phyloP scores from a whole-genome alignment of 2,888 invertebrate species.

The Lithophane ornitopus region DNA sequence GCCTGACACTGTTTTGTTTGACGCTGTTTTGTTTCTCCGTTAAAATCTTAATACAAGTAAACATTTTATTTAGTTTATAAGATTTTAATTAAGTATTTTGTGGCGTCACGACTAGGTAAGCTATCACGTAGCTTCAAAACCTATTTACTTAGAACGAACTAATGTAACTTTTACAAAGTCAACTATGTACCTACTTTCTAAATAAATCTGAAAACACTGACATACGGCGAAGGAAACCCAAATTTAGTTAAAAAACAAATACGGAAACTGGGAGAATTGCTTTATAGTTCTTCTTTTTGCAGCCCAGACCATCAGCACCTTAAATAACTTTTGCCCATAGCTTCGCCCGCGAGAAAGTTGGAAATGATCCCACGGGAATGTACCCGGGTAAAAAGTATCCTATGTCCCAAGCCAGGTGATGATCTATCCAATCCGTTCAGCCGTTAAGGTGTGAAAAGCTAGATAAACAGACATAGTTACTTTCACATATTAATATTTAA shows the following conservation, averaged over 20 bases:
- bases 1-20: neutral
- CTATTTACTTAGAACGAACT: neutral
- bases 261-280: neutral
- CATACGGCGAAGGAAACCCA: neutral
- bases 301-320: neutral
- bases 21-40: conserved; percentile 29
- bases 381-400: neutral
- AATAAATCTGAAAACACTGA: neutral
- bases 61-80: conserved; percentile 7
- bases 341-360: too few species aligned
- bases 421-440: neutral
- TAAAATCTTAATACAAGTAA: conserved; percentile 1
- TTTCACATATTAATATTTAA: too few species aligned
- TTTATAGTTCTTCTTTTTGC: neutral
- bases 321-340: too few species aligned
- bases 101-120: neutral
- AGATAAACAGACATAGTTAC: neutral
- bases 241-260: too few species aligned
- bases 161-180: neutral
- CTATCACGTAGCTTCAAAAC: neutral
- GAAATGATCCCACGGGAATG: too few species aligned
- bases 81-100: conserved; percentile 14
- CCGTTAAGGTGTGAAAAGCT: neutral
- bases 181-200: neutral
- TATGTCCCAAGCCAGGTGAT: neutral